Conservation (phyloP, 2,888 invertebrate genomes). For the Acleris cristana region DNA sequence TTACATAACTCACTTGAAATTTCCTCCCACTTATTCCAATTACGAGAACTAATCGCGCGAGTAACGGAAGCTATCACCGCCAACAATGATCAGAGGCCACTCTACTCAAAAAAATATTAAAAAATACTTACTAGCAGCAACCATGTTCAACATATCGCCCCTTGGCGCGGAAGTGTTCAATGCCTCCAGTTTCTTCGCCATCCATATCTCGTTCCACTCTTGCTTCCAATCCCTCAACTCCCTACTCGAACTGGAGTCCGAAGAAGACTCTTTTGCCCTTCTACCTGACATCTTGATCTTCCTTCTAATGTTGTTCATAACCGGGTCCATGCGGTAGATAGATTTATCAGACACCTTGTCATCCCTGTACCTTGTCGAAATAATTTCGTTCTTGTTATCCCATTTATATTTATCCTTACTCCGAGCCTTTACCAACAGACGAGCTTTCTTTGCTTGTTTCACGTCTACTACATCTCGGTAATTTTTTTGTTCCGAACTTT, state of each 20-base stretch:
- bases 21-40: no score
- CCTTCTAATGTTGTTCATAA: constrained; percentile 49
- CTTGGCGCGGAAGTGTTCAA: constrained; percentile 51
- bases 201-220: constrained; percentile 51
- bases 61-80: no score
- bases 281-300: background rate
- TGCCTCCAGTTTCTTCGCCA: constrained; percentile 57
- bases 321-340: constrained; percentile 53
- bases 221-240: constrained; percentile 51
- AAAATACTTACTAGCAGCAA: constrained; percentile 60
- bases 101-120: no score
- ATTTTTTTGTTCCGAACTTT: background rate
- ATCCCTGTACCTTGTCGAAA: no score
- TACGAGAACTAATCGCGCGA: no score
- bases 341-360: constrained; percentile 27
- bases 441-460: constrained; percentile 35
- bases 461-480: constrained; percentile 16
- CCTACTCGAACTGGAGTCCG: constrained; percentile 46
- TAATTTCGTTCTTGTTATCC: background rate
- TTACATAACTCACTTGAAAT: no score
- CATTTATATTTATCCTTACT: constrained; percentile 23
- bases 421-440: constrained; percentile 25
- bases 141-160: constrained; percentile 69
- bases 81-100: no score
- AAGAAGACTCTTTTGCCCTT: background rate